These are phyloP conservation scores for Rhinatrema bivittatum DNA, from an alignment of 2,797 vertebrate species.

Conservation along the genomic window DNA sequence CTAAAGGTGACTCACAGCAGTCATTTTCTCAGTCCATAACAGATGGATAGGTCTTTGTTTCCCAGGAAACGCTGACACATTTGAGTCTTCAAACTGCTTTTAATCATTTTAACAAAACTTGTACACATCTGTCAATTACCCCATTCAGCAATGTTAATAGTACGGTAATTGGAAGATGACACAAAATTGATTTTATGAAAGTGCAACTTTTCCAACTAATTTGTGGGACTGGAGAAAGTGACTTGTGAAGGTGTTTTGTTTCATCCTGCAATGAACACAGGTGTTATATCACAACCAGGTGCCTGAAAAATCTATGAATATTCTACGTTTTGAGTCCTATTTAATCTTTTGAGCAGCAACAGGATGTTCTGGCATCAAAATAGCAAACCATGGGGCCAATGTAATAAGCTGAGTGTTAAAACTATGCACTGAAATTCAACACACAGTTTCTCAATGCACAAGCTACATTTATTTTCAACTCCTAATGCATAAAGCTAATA, in stretches of 20 bases:
- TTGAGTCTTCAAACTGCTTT: conserved; percentile 43
- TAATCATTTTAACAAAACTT: conserved; percentile 53
- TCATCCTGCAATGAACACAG: background rate
- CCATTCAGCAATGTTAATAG: conserved; percentile 40
- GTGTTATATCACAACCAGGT: too few relatives aligned
- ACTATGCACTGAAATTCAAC: too few relatives aligned
- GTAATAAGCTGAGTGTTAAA: too few relatives aligned
- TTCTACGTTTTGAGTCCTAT: too few relatives aligned
- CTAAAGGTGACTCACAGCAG: conserved; percentile 48
- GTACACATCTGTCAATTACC: conserved; percentile 48
- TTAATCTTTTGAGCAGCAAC: too few relatives aligned
- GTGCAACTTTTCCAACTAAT: conserved; percentile 24
- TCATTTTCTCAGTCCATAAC: conserved; percentile 37
- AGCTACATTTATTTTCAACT: too few relatives aligned
- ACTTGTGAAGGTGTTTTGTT: conserved; percentile 5
- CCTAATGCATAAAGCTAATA: too few relatives aligned
- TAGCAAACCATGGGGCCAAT: too few relatives aligned
- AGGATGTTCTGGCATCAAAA: too few relatives aligned
- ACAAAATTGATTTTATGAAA: conserved; percentile 23
- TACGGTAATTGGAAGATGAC: conserved; percentile 30
- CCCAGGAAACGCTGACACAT: conserved; percentile 38
- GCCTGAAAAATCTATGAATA: too few relatives aligned
- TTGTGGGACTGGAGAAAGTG: conserved; percentile 7
- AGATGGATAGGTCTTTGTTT: conserved; percentile 50
- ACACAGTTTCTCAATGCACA: too few relatives aligned